These are phyloP conservation scores for Hirundo rustica DNA, from an alignment of 2,797 vertebrate species.

Conservation along the genomic window DNA sequence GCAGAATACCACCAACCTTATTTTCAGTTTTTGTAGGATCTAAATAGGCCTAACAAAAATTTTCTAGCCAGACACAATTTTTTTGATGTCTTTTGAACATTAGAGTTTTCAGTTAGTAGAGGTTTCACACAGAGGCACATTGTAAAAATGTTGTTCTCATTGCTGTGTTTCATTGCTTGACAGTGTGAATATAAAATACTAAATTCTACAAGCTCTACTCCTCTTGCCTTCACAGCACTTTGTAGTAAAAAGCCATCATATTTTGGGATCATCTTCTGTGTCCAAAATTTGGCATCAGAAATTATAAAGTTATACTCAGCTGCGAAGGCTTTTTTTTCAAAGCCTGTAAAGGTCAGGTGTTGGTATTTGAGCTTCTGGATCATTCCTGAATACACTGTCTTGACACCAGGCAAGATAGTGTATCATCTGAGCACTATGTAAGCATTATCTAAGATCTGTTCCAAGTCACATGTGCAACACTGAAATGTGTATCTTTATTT, in stretches of 20 bases:
- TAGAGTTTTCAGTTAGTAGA: background rate
- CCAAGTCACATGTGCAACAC: background rate
- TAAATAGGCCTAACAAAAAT: background rate
- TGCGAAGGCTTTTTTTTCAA: background rate
- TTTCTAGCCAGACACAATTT: background rate
- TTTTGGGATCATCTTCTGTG: background rate
- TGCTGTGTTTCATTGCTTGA: background rate
- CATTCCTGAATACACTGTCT: background rate
- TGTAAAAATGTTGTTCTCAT: background rate
- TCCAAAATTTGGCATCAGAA: background rate
- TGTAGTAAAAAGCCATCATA: background rate
- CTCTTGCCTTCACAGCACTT: background rate
- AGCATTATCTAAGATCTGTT: background rate
- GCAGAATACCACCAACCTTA: background rate
- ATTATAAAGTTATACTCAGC: background rate
- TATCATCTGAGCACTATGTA: background rate
- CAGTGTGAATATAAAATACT: background rate
- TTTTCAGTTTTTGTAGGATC: background rate
- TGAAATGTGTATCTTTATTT: background rate
- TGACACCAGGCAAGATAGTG: background rate
- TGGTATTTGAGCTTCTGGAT: background rate
- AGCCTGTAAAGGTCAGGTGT: background rate
- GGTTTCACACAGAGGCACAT: background rate
- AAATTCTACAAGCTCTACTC: background rate
- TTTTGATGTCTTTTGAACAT: background rate